Percentiles rank a stretch among this genome's conserved stretches.
These are phyloP conservation scores for Chloropsis cyanopogon DNA, from an alignment of 2,113 vertebrate species.

Conservation along the genomic window DNA sequence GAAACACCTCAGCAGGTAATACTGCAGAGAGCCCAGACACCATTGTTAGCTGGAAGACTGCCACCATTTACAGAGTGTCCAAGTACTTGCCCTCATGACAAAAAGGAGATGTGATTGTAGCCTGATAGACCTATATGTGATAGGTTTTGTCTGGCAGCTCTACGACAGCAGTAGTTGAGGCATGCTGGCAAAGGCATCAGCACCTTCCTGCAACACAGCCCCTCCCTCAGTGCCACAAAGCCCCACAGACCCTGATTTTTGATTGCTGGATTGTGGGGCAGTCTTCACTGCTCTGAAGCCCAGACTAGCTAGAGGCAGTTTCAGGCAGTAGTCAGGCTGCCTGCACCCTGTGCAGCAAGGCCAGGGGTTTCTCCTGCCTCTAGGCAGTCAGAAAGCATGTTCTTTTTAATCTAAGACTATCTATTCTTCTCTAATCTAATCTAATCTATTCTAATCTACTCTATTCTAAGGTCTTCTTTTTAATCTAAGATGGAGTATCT, in stretches of 20 bases:
- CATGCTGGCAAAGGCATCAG: background rate
- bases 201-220: background rate
- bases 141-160: background rate
- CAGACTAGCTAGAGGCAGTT: background rate
- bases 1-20: slow-evolving; percentile 33
- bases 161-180: background rate
- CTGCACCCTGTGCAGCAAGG: background rate
- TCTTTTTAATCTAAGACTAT: background rate
- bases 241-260: background rate
- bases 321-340: background rate
- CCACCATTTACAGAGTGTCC: background rate
- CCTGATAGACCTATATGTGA: background rate
- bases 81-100: rapidly evolving
- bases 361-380: background rate
- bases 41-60: background rate
- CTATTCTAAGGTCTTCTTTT: background rate
- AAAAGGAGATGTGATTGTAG: background rate
- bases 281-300: background rate
- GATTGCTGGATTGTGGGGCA: background rate
- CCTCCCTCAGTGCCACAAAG: background rate
- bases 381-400: background rate
- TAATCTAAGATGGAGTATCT: background rate
- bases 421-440: background rate
- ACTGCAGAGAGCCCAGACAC: background rate
- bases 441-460: background rate